Base-by-base conservation (phyloP, 2,888 invertebrate genomes). In the Cheilosia variabilis region DNA sequence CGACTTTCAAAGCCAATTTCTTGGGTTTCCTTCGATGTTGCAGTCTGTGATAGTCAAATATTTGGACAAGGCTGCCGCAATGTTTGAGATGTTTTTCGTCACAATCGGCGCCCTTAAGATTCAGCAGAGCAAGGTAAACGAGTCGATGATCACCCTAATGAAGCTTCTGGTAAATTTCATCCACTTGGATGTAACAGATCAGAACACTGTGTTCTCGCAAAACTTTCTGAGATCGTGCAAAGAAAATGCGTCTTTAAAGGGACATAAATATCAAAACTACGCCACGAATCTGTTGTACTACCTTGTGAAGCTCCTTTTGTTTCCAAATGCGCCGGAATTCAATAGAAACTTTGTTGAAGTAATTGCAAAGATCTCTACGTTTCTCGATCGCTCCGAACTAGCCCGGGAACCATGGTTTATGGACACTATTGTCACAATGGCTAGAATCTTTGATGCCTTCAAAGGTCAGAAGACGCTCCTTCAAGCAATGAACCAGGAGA, bases 381-480 rank as follows among this genome's bases (percentile, higher is more conserved):
- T 90, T 43, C 89, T 90, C 10, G 88, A 90, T 13, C 86, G 87
- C 17, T 62, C 77, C 19, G 88, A 88, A 7, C 75, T 87, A 53
- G 60, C 22, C 2, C 73, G 87, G 57, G 88, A 90, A 9, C 58
- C 87, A 4, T 92, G 92, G 92, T 89, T 89, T 37, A 87, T 88
- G 10, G 90, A 91, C 41, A 78, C 73, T 4, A 69, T 87, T 17
- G 77, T 81, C 6, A 87, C 83, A 4, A 19, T 83, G 17, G 17
- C 75, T n/a, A n/a, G 83, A 34, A 43, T 82, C 9, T 45, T 87
- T 4, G 78, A 78, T 3, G 34, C 78, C 10, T 69, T 58, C 27
- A 83, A 78, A 27, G 58, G 34, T 2, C 80, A 83, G n/a, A 65
- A 62, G 7, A 3, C 17, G 4, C 4, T 87, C 7, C n/a, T 83